Conservation (phyloP, 1,140 invertebrate genomes). For the Musca vetustissima region DNA sequence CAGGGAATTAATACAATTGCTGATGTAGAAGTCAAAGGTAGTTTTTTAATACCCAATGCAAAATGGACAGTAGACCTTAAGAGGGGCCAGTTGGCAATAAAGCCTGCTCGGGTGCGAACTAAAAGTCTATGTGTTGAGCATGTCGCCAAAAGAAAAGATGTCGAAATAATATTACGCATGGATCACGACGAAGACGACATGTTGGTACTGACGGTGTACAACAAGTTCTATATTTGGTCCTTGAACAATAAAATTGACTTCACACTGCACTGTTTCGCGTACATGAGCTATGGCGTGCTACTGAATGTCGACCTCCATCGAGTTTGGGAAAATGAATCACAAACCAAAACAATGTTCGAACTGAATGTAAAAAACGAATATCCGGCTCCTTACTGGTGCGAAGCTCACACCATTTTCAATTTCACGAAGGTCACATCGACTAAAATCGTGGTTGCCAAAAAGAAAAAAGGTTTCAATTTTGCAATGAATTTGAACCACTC, state of each 20-base stretch:
- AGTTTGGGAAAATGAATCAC: conserved; percentile 40
- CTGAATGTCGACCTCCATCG: conserved; percentile 36
- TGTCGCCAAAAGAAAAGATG: conserved; percentile 12
- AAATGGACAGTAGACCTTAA: neutral
- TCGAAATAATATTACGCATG: conserved; percentile 40
- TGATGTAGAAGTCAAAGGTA: neutral
- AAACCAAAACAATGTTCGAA: conserved; percentile 39
- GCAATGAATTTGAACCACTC: conserved; percentile 31
- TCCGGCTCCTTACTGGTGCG: conserved; percentile 58
- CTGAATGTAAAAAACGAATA: conserved; percentile 45
- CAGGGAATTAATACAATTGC: neutral
- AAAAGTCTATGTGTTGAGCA: conserved; percentile 22
- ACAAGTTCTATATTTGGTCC: conserved; percentile 43
- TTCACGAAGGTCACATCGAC: conserved; percentile 35
- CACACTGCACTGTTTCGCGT: conserved; percentile 51
- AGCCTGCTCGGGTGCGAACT: neutral
- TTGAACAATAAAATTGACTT: conserved; percentile 26
- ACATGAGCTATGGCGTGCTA: conserved; percentile 39
- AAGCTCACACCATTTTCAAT: conserved; percentile 44
- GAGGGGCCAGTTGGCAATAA: neutral
- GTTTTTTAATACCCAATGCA: neutral
- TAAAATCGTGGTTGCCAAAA: conserved; percentile 42
- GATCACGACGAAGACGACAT: conserved; percentile 23
- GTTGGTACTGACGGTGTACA: conserved; percentile 44
- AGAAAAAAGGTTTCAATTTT: conserved; percentile 46